Evolutionary conservation across 2,113 vertebrate species (phyloP).

Genomic region (Mobula hypostoma): DNA sequence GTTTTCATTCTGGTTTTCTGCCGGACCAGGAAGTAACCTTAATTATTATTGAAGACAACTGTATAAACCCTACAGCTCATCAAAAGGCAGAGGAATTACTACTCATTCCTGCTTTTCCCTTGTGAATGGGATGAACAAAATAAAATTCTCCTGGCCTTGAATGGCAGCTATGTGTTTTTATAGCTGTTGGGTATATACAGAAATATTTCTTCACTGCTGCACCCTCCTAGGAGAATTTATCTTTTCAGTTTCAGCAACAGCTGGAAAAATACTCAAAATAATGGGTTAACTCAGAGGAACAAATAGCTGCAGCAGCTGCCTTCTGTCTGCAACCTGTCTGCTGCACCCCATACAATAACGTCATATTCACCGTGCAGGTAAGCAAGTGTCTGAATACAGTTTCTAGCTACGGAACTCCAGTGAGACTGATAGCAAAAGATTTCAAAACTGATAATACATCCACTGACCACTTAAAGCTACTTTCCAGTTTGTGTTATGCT

Average conservation of each 20-base stretch:
- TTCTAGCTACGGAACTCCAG: not conserved
- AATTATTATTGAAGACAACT: not conserved
- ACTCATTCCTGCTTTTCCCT: not conserved
- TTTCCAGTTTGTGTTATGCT: not conserved
- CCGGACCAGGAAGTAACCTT: not conserved
- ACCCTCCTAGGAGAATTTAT: not conserved
- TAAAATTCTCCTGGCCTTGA: not conserved
- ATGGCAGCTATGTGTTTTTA: not conserved
- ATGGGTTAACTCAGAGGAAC: not conserved
- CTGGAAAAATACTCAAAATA: not conserved
- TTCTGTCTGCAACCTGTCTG: not conserved
- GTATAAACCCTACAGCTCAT: not conserved
- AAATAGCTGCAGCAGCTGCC: not conserved
- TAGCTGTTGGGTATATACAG: not conserved
- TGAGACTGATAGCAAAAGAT: not conserved
- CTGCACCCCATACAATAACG: not conserved
- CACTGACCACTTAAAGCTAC: not conserved
- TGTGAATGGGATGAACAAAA: not conserved
- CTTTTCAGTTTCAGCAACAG: not conserved
- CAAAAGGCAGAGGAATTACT: not conserved
- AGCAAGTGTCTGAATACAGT: not conserved
- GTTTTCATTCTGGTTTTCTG: not conserved
- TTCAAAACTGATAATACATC: not conserved
- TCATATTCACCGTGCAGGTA: not conserved
- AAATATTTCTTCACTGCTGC: not conserved